Percentiles rank a stretch among this genome's conserved stretches.
These are phyloP conservation scores for Cryptoprocta ferox DNA, from an alignment of 2,797 vertebrate genomes.

Conservation along the genomic window DNA sequence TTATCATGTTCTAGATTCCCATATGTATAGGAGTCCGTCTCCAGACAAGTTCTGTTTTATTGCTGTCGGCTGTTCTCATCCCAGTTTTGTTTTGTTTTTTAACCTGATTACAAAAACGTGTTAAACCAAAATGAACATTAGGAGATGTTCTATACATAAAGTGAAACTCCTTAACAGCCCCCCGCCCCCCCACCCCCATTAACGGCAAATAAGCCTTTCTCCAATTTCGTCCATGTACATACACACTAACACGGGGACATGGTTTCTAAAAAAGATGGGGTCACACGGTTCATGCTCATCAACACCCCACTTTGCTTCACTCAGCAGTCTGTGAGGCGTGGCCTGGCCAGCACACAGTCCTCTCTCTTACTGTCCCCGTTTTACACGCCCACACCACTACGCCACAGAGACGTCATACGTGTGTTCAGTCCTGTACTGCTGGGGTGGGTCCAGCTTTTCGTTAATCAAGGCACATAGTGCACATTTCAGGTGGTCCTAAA, in stretches of 20 bases:
- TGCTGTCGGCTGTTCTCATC: background rate
- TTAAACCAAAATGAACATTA: background rate
- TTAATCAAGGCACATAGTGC: background rate
- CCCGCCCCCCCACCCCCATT: background rate
- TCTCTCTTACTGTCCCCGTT: background rate
- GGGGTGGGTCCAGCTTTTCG: background rate
- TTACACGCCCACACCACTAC: background rate
- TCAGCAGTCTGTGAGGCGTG: accelerated
- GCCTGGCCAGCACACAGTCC: accelerated
- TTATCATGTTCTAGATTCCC: background rate
- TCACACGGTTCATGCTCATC: background rate
- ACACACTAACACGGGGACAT: background rate
- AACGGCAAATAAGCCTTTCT: background rate
- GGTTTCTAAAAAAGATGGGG: background rate
- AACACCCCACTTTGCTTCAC: background rate
- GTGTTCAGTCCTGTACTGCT: background rate
- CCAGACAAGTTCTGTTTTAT: background rate
- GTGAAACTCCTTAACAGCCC: background rate
- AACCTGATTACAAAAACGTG: background rate
- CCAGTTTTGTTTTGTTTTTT: background rate
- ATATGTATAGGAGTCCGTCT: background rate
- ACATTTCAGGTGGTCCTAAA: background rate
- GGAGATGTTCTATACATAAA: background rate
- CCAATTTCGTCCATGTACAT: no score
- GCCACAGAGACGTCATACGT: background rate